Conservation (phyloP, 2,888 invertebrate genomes). For the Dusona sp. region DNA sequence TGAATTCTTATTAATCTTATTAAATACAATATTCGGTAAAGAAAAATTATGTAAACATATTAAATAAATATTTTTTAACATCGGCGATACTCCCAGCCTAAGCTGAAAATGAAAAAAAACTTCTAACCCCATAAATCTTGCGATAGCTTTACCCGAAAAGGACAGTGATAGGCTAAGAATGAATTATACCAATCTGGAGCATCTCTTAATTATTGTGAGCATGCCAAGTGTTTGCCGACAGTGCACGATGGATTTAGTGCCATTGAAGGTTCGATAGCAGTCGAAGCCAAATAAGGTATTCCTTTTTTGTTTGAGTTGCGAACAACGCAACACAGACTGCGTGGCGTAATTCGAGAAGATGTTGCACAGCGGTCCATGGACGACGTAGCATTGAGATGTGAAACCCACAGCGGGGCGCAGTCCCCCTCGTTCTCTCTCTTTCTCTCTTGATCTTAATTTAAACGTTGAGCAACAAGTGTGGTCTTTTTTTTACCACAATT, state of each 20-base stretch:
- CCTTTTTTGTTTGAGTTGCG: constrained; percentile 73
- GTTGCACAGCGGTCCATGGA: constrained; percentile 66
- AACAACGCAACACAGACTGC: constrained; percentile 80
- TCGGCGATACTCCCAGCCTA: not conserved
- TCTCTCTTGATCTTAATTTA: not conserved
- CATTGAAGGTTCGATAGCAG: constrained; percentile 14
- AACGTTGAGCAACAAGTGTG: constrained; percentile 47
- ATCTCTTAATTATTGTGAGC: constrained; percentile 40
- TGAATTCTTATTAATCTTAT: not conserved
- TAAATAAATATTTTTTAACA: not conserved
- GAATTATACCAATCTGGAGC: not conserved
- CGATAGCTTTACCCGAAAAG: not conserved
- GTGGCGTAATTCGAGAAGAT: constrained; percentile 78
- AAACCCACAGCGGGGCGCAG: constrained; percentile 62
- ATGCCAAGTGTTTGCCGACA: constrained; percentile 47
- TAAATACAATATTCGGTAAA: not conserved
- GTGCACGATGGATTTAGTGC: constrained; percentile 30
- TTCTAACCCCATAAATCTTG: not conserved
- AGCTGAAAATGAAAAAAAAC: not conserved
- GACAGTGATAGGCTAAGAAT: not conserved
- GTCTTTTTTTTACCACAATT: constrained; percentile 42
- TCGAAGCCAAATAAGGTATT: not conserved
- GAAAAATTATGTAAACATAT: not conserved
- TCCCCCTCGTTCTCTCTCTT: constrained; percentile 3
- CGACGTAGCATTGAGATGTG: constrained; percentile 22